Conservation (phyloP, 2,797 vertebrate species). For the Argya squamiceps region DNA sequence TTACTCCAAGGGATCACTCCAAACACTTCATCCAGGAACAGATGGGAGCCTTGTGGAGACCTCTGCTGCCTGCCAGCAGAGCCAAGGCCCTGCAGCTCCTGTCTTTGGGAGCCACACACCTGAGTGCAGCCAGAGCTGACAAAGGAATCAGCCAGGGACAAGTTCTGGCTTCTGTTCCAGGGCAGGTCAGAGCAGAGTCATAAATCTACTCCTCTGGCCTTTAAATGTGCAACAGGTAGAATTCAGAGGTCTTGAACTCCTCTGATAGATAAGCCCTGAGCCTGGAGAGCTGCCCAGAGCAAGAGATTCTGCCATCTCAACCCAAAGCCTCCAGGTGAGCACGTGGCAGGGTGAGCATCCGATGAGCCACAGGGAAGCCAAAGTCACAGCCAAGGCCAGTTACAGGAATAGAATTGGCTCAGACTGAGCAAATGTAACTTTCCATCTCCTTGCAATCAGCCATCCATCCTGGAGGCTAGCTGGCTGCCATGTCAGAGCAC, state of each 20-base stretch:
- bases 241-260: background rate
- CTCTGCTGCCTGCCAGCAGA: background rate
- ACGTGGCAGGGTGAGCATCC: background rate
- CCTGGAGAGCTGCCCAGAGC: background rate
- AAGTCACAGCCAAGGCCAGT: background rate
- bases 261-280: background rate
- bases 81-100: background rate
- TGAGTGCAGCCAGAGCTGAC: accelerated
- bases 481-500: background rate
- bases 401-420: constrained; percentile 34
- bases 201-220: background rate
- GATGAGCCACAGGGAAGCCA: background rate
- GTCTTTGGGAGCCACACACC: background rate
- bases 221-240: background rate
- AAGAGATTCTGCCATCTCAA: background rate
- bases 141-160: background rate
- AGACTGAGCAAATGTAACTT: background rate
- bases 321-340: background rate
- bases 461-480: background rate
- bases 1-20: background rate
- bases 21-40: background rate
- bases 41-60: background rate
- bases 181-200: background rate
- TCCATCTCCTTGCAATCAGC: background rate
- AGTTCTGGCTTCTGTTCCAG: background rate